Base-by-base conservation (phyloP, 2,888 invertebrate genomes). In the Heliothis peltigera region DNA sequence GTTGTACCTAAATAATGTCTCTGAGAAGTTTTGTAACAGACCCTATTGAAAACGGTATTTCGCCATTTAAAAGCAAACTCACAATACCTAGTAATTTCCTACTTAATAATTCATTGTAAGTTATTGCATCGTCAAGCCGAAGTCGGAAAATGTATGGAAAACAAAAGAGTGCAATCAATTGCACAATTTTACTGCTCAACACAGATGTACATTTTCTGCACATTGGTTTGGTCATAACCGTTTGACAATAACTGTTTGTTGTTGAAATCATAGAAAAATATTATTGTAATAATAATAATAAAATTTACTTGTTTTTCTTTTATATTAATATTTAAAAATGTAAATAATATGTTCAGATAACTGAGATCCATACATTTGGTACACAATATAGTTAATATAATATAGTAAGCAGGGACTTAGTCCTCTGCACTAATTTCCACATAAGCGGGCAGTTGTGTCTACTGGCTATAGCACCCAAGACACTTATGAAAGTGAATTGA, bases 41-140 rank as follows among this genome's bases (percentile, higher is more conserved):
- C 19, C 2, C 28, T 22, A 12, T 8, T 19, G 19, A 62, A 70
- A 61, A 32, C 44, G 19, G 32, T 22, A 44, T 54, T 44, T 67
- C 32, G n/a, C 18, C 3, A 44, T 49, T 22, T 17, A 32, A 56
- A 56, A 56, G 32, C 47, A n/a, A 18, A 49, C 28, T 48, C 10
- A 44, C 51, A 70, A 69, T 60, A 28, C 18, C 35, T 60, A 43
- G 12, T 60, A 21, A 67, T 39, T 53, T 25, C 25, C 7, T 7
- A 49, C n/a, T 52, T 42, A 8, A 32, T 48, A 42, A 48, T 17
- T 21, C 25, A 25, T 43, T 17, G 22, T 18, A 52, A 15, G 15
- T 7, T 28, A 59, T 22, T n/a, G 3, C 17, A 60, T 4, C 28
- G 7, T 4, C 0, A 25, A 47, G 42, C 35, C 35, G 52, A 42